Evolutionary conservation across 1,140 invertebrate species (phyloP).

Genomic region (Holcopasites calliopsidis): DNA sequence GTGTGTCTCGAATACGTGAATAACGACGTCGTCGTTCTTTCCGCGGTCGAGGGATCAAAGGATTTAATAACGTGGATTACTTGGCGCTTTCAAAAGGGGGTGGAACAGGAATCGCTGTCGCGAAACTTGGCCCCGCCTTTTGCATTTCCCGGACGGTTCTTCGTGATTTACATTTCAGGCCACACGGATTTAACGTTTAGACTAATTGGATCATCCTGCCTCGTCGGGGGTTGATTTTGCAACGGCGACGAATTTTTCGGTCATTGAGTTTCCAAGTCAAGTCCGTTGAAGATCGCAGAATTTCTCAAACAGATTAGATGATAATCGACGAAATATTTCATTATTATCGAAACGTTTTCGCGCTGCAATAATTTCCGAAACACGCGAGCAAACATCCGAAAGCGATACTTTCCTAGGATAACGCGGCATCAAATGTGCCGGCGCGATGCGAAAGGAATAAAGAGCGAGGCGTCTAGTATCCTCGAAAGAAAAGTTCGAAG

Average conservation of each 20-base stretch:
- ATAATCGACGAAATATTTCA: too few species aligned
- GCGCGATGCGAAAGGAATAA: not conserved
- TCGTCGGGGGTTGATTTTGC: too few species aligned
- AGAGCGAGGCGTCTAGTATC: not conserved
- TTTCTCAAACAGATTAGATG: too few species aligned
- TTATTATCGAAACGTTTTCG: too few species aligned
- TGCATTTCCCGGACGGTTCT: not conserved
- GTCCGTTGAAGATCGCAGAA: too few species aligned
- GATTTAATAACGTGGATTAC: slow-evolving; percentile 6
- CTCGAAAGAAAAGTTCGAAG: not conserved
- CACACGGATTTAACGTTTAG: not conserved
- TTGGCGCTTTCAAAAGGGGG: not conserved
- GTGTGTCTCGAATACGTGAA: not conserved
- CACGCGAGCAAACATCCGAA: not conserved
- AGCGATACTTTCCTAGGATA: not conserved
- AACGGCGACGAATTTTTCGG: too few species aligned
- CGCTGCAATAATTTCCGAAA: too few species aligned
- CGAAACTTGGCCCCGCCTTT: not conserved
- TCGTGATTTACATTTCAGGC: not conserved
- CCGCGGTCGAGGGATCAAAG: not conserved
- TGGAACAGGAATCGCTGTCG: not conserved
- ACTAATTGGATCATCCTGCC: not conserved
- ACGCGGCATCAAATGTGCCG: not conserved
- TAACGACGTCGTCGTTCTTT: not conserved
- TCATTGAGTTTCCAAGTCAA: too few species aligned